Percentiles rank a stretch among this genome's conserved stretches.
Conservation (phyloP, 2,797 vertebrate genomes). For the Amphiprion clarkii region DNA sequence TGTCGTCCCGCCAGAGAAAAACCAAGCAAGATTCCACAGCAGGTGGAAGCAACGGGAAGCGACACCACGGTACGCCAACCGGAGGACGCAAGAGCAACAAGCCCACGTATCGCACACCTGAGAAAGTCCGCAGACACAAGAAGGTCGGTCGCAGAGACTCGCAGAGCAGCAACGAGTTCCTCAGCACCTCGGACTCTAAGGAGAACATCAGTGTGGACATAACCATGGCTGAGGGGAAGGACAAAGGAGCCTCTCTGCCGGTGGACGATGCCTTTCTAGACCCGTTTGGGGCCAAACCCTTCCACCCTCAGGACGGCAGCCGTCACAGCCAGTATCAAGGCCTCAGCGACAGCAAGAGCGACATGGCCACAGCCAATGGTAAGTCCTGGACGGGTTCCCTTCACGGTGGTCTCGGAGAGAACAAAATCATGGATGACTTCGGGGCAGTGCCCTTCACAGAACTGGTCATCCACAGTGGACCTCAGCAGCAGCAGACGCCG, state of each 20-base stretch:
- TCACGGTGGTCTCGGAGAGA: conserved; percentile 78
- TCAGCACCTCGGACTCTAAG: conserved; percentile 94
- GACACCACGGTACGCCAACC: conserved; percentile 93
- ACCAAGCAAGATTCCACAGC: conserved; percentile 88
- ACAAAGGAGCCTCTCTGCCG: conserved; percentile 84
- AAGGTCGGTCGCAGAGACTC: conserved; percentile 94
- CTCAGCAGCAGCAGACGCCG: conserved; percentile 64
- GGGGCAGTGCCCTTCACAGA: conserved; percentile 96
- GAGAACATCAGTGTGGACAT: conserved; percentile 94
- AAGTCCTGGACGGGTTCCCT: conserved; percentile 86
- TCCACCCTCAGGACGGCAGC: conserved; percentile 89
- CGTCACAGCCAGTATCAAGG: conserved; percentile 87
- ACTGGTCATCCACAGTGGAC: conserved; percentile 84
- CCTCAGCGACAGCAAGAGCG: conserved; percentile 82
- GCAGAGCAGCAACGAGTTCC: conserved; percentile 96
- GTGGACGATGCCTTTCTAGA: conserved; percentile 89
- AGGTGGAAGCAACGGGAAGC: conserved; percentile 89
- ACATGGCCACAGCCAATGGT: conserved; percentile 78
- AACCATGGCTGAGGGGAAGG: conserved; percentile 87
- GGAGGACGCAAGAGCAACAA: conserved; percentile 88
- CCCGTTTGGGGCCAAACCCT: conserved; percentile 95
- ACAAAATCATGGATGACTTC: conserved; percentile 92
- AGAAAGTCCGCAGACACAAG: conserved; percentile 91
- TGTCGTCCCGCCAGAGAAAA: conserved; percentile 92
- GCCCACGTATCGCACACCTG: conserved; percentile 92